Evolutionary conservation across 2,113 vertebrate genomes (phyloP).

Genomic region (Chaetodon trifascialis): DNA sequence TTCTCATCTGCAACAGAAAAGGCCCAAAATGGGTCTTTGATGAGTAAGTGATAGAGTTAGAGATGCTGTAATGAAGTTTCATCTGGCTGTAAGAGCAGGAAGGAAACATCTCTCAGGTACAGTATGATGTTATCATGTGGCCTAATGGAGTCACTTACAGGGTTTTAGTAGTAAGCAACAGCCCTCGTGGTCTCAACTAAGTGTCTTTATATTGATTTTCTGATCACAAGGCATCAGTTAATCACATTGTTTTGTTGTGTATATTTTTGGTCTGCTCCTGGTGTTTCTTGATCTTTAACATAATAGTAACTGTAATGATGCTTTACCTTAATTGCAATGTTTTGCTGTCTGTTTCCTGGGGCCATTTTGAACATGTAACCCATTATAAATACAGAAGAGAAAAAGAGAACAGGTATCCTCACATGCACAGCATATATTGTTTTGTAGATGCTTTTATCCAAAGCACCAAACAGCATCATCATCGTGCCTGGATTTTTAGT

Average conservation of each 20-base stretch:
- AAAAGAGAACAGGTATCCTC: neutral
- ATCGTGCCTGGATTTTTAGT: conserved; percentile 25
- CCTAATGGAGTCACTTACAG: conserved; percentile 80
- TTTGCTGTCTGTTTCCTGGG: conserved; percentile 12
- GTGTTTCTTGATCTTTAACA: conserved; percentile 24
- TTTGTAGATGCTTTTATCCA: conserved; percentile 53
- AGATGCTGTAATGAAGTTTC: conserved; percentile 75
- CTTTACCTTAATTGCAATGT: conserved; percentile 34
- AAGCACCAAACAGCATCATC: neutral
- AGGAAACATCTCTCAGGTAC: conserved; percentile 77
- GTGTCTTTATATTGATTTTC: conserved; percentile 78
- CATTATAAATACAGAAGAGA: conserved; percentile 5
- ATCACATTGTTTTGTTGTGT: conserved; percentile 62
- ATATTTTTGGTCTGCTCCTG: conserved; percentile 13
- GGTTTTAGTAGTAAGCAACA: conserved; percentile 60
- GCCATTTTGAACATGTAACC: conserved; percentile 8
- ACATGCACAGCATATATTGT: conserved; percentile 11
- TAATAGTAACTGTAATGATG: conserved; percentile 25
- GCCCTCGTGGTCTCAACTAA: conserved; percentile 52
- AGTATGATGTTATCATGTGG: conserved; percentile 77
- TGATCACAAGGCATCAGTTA: conserved; percentile 68
- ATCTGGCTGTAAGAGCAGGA: conserved; percentile 76
- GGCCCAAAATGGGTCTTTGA: conserved; percentile 54
- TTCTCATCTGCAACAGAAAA: conserved; percentile 53
- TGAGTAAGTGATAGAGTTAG: conserved; percentile 67